Evolutionary conservation across 2,888 invertebrate species (phyloP).

Genomic region (Noctua comes): DNA sequence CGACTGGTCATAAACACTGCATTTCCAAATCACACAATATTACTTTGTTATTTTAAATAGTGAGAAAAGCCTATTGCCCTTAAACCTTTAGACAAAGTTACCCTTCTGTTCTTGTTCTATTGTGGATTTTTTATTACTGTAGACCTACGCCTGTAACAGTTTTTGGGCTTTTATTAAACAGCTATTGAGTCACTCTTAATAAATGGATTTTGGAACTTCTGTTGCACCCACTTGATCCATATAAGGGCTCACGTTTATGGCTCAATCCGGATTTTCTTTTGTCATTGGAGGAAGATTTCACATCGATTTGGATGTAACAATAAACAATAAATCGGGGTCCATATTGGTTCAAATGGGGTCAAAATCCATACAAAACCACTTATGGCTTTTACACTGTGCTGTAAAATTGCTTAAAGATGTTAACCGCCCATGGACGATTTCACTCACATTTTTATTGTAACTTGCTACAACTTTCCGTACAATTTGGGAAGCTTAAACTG

Average conservation of each 20-base stretch:
- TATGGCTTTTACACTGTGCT: neutral
- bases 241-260: slow-evolving; percentile 41
- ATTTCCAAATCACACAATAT: neutral
- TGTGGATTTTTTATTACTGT: slow-evolving; percentile 25
- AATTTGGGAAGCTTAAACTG: slow-evolving; percentile 51
- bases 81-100: neutral
- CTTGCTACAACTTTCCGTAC: slow-evolving; percentile 41
- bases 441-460: slow-evolving; percentile 16
- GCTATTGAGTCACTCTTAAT: slow-evolving; percentile 47
- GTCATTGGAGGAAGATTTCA: slow-evolving; percentile 32
- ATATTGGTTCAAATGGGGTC: slow-evolving; percentile 3
- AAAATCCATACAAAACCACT: slow-evolving; percentile 16
- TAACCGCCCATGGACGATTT: slow-evolving; percentile 32
- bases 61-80: neutral
- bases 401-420: slow-evolving; percentile 27
- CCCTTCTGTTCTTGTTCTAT: neutral
- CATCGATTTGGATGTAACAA: slow-evolving; percentile 3
- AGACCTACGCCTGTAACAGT: slow-evolving; percentile 70
- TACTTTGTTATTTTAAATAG: neutral
- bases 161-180: slow-evolving; percentile 64
- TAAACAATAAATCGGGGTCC: neutral
- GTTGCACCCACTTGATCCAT: slow-evolving; percentile 48
- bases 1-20: neutral
- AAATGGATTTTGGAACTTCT: slow-evolving; percentile 45
- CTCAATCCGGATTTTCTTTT: slow-evolving; percentile 44